These are phyloP conservation scores for Macrobrachium rosenbergii DNA, from an alignment of 1,140 invertebrate species.

Conservation along the genomic window DNA sequence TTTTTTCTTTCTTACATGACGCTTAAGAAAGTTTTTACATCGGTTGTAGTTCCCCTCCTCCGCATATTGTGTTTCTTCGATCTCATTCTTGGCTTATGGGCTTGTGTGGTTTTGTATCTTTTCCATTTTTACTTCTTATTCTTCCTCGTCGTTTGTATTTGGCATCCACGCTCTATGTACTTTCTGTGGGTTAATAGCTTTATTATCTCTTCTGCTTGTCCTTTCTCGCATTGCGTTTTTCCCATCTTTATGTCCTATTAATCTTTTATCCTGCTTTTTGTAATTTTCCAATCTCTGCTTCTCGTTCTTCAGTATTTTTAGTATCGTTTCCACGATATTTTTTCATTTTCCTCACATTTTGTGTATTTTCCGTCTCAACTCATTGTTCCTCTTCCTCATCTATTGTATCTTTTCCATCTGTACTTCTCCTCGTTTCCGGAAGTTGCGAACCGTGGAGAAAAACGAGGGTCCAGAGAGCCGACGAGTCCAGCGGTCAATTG, in stretches of 20 bases:
- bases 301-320: neutral
- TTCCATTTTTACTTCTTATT: neutral
- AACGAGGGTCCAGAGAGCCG: conserved; percentile 42
- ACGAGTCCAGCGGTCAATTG: conserved; percentile 48
- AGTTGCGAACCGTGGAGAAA: conserved; percentile 27
- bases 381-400: neutral
- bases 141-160: neutral
- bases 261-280: neutral
- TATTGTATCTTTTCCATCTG: neutral
- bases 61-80: no score
- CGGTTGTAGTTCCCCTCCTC: no score
- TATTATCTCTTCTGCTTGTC: neutral
- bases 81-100: no score
- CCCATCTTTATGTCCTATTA: no score
- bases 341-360: neutral
- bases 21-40: no score
- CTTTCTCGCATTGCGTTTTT: neutral
- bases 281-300: neutral
- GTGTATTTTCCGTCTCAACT: neutral
- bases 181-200: no score
- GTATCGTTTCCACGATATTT: neutral
- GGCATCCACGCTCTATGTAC: no score
- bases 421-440: neutral
- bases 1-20: no score
- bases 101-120: no score